A percentile compares a stretch with the other conserved stretches of the same genome.
phyloP scores from a whole-genome alignment of 2,797 vertebrate genomes.

The Onychomys torridus region DNA sequence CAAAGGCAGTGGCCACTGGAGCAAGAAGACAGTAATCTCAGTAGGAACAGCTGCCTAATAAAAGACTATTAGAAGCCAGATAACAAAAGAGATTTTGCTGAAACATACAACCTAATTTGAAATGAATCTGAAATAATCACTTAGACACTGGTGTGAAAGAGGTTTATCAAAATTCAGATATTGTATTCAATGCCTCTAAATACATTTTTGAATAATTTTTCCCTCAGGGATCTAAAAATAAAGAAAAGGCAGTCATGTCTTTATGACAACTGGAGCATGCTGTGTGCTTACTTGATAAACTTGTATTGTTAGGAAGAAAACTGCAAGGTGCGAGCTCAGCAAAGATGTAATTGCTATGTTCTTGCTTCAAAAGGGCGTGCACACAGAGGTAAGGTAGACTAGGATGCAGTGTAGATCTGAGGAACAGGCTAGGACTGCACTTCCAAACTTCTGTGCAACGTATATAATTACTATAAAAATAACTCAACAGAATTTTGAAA shows the following conservation, averaged over 20 bases:
- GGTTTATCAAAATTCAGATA: background rate
- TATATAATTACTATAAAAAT: background rate
- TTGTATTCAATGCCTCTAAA: background rate
- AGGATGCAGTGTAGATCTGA: background rate
- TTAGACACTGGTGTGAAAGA: background rate
- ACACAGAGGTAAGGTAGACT: background rate
- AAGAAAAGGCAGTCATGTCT: background rate
- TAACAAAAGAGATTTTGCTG: constrained; percentile 45
- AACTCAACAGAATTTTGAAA: background rate
- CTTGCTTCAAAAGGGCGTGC: background rate
- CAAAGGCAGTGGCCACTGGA: background rate
- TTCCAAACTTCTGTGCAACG: background rate
- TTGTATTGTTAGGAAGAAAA: constrained; percentile 15
- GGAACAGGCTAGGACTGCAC: background rate
- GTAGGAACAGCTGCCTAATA: constrained; percentile 53
- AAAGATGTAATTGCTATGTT: background rate
- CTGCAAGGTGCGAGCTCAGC: background rate
- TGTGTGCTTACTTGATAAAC: background rate
- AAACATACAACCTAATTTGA: constrained; percentile 51
- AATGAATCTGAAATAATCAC: constrained; percentile 27
- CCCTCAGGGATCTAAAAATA: background rate
- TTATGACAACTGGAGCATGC: background rate
- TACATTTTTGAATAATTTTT: background rate
- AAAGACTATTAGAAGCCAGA: constrained; percentile 32
- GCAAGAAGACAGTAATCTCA: constrained; percentile 27